Evolutionary conservation across 2,797 vertebrate genomes (phyloP), one percentile per base, ranked within the genome.

Genomic region (Okamejei kenojei): DNA sequence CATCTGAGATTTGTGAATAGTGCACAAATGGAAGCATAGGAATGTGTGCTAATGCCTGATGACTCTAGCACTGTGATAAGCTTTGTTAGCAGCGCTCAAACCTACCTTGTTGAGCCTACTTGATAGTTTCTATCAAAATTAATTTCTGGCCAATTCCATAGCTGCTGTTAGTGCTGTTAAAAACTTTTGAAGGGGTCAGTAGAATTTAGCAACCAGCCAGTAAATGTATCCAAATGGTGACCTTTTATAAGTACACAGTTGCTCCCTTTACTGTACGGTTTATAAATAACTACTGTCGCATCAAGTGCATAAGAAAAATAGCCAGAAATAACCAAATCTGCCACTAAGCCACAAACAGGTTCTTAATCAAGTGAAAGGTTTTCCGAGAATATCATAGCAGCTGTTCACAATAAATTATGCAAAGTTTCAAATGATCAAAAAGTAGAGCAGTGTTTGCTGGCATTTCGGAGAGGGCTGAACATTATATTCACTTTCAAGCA

Each of bases 311-410:
- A 90, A 93, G 65, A 91, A 91, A 91, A 92, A 68, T 91, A 71
- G 45, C 54, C 93, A 93, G 35, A 93, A 94, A 93, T 76, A 84
- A 93, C 93, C n/a, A 88, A 93, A 73, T 91, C 92, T 82, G 93
- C 84, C 81, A 86, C 77, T 45, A 58, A 45, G 21, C 93, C 77
- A 93, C 80, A 86, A 93, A 93, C 74, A 58, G 77, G 90, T 93
- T 79, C 93, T 93, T 93, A 93, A 93, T 84, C 93, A 93, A 93
- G 93, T 93, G 93, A 92, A 93, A 63, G 29, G 58, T 63, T 54
- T 54, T 29, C 88, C 84, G 78, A 93, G 93, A 84, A 32, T 78
- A 93, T 74, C 92, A 73, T 38, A 84, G 93, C 84, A 93, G 93
- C 93, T 93, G 84, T 71, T 78, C 32, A 15, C 54, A 73, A 92